Percentiles rank a stretch among this genome's conserved stretches.
Evolutionary conservation across 2,113 vertebrate species (phyloP).

Genomic region (Labeo catla): DNA sequence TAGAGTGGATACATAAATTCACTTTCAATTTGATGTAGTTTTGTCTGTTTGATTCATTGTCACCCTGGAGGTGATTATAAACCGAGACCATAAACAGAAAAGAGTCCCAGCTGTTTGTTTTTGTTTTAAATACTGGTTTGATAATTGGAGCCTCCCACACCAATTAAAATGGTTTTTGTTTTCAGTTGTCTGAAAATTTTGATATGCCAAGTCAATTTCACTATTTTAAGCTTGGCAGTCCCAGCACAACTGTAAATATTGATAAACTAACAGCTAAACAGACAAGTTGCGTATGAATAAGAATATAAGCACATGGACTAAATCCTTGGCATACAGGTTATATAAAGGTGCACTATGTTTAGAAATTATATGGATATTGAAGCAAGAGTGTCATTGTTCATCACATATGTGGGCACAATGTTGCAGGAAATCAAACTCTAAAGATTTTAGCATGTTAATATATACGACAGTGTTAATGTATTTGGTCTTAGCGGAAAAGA

Average conservation of each 20-base stretch:
- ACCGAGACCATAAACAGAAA: background rate
- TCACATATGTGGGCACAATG: too few relatives aligned
- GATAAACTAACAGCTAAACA: background rate
- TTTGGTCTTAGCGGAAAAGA: too few relatives aligned
- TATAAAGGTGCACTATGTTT: too few relatives aligned
- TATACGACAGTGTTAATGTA: too few relatives aligned
- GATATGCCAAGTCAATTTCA: conserved; percentile 14
- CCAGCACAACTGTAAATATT: background rate
- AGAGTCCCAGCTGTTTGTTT: conserved; percentile 22
- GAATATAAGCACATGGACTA: too few relatives aligned
- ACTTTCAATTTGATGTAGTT: conserved; percentile 4
- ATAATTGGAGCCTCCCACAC: conserved; percentile 7
- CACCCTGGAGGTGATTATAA: conserved; percentile 15
- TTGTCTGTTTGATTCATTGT: conserved; percentile 18
- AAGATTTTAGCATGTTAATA: too few relatives aligned
- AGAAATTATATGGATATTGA: too few relatives aligned
- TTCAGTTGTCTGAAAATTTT: background rate
- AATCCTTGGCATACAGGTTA: too few relatives aligned
- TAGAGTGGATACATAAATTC: background rate
- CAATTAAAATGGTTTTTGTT: background rate
- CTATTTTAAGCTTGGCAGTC: background rate
- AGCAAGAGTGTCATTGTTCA: too few relatives aligned
- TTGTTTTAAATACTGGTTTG: conserved; percentile 29
- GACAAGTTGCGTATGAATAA: background rate
- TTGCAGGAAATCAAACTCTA: too few relatives aligned